A percentile compares a stretch with the other conserved stretches of the same genome.
Evolutionary conservation across 2,113 vertebrate genomes (phyloP).

Genomic region (Podiceps cristatus): DNA sequence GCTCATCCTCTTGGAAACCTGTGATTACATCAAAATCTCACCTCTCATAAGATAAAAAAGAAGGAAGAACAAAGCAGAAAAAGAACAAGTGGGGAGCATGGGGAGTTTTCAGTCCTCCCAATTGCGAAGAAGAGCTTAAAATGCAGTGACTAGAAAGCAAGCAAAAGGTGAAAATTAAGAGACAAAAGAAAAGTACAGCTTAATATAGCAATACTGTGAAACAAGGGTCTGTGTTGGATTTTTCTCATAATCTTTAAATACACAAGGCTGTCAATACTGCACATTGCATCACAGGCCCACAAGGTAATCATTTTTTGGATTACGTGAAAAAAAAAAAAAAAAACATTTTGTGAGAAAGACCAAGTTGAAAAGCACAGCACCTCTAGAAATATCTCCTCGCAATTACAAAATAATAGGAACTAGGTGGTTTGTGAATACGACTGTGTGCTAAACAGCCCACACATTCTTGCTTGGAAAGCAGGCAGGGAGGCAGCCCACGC

Average conservation of each 20-base stretch:
- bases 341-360: neutral
- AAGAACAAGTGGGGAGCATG: neutral
- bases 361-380: neutral
- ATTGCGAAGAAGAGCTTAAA: neutral
- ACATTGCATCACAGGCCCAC: neutral
- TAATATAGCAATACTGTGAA: neutral
- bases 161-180: neutral
- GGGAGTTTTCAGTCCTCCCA: neutral
- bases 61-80: neutral
- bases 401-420: neutral
- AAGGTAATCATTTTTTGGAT: neutral
- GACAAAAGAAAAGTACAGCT: neutral
- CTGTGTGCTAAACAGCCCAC: neutral
- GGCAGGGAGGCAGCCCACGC: accelerated
- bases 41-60: neutral
- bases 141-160: neutral
- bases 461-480: neutral
- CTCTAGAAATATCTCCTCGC: neutral
- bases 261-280: neutral
- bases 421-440: accelerated
- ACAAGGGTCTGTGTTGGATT: neutral
- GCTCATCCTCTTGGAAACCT: neutral
- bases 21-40: neutral
- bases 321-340: neutral
- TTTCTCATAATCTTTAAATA: neutral